phyloP scores from a whole-genome alignment of 2,797 vertebrate species.

The Gouania willdenowi region DNA sequence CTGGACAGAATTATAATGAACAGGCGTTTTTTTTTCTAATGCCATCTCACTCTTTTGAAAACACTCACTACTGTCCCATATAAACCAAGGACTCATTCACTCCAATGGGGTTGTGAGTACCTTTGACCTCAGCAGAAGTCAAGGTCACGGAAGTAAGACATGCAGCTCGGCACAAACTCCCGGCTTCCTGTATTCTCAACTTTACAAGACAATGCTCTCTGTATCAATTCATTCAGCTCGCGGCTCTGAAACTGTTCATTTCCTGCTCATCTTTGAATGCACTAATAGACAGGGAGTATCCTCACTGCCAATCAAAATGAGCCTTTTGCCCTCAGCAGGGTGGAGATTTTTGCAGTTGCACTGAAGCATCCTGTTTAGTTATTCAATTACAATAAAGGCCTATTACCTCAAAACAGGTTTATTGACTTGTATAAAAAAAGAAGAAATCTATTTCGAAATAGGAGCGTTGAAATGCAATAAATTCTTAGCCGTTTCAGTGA shows the following conservation, averaged over 20 bases:
- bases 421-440: constrained; percentile 53
- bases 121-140: constrained; percentile 33
- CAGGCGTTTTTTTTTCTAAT: too few species aligned
- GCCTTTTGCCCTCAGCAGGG: constrained; percentile 63
- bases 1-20: too few species aligned
- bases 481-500: constrained; percentile 17
- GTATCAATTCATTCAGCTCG: constrained; percentile 24
- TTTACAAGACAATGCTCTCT: constrained; percentile 46
- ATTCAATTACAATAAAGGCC: constrained; percentile 62
- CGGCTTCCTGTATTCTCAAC: constrained; percentile 30
- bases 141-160: constrained; percentile 37
- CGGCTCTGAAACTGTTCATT: constrained; percentile 51
- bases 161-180: constrained; percentile 13
- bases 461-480: constrained; percentile 24
- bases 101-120: constrained; percentile 34
- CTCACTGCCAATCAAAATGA: constrained; percentile 71
- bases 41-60: too few species aligned
- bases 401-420: constrained; percentile 56
- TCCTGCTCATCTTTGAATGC: constrained; percentile 33
- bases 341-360: constrained; percentile 57
- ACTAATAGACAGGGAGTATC: constrained; percentile 71
- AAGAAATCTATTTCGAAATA: too few species aligned
- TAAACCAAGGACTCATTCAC: too few species aligned
- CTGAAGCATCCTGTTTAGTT: constrained; percentile 65
- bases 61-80: too few species aligned